These are phyloP conservation scores for Sussaba pulchella DNA, from an alignment of 2,888 invertebrate genomes.

Conservation along the genomic window DNA sequence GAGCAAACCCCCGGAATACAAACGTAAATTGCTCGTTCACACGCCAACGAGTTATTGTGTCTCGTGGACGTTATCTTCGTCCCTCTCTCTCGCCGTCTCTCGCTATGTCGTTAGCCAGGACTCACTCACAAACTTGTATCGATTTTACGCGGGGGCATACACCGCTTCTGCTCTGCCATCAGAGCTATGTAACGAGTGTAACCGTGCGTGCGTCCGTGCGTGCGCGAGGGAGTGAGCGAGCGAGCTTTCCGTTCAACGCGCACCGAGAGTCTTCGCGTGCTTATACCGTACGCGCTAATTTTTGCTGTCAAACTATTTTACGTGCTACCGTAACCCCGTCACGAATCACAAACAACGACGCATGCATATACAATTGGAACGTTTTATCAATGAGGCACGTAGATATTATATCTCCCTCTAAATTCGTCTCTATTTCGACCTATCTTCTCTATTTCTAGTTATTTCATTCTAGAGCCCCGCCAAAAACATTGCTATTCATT, in stretches of 20 bases:
- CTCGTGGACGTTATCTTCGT: slow-evolving; percentile 4
- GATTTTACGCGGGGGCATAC: slow-evolving; percentile 50
- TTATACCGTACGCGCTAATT: neutral
- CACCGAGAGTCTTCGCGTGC: slow-evolving; percentile 24
- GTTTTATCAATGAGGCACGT: neutral
- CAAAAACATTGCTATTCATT: too few relatives aligned
- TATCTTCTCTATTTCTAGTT: too few relatives aligned
- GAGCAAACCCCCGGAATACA: slow-evolving; percentile 54
- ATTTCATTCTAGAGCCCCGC: too few relatives aligned
- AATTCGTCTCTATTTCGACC: neutral
- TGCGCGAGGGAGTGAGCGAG: slow-evolving; percentile 40
- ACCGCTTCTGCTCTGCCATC: too few relatives aligned
- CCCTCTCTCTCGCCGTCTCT: neutral
- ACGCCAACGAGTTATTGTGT: slow-evolving; percentile 61
- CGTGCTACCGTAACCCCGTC: slow-evolving; percentile 40
- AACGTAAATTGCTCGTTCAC: slow-evolving; percentile 69
- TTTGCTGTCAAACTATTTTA: slow-evolving; percentile 42
- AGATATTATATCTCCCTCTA: too few relatives aligned
- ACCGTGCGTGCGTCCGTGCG: slow-evolving; percentile 63
- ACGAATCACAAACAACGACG: slow-evolving; percentile 14
- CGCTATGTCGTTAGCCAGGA: slow-evolving; percentile 12
- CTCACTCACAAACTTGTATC: slow-evolving; percentile 41
- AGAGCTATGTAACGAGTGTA: neutral
- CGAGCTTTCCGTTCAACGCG: slow-evolving; percentile 2
- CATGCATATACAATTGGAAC: neutral